A percentile compares a stretch with the other conserved stretches of the same genome.
phyloP scores from a whole-genome alignment of 2,797 vertebrate genomes.

The Paedocypris micromegethes region DNA sequence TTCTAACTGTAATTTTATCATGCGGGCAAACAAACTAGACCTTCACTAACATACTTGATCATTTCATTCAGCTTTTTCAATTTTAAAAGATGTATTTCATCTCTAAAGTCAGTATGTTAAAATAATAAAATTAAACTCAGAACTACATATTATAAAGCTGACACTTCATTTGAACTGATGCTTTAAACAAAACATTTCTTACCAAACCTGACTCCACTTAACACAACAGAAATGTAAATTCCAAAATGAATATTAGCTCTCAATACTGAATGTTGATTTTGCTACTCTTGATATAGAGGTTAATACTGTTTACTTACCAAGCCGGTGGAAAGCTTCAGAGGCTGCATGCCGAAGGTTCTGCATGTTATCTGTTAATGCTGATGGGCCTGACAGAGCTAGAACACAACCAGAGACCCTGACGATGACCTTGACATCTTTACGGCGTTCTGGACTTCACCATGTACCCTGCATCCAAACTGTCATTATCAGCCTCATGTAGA shows the following conservation, averaged over 20 bases:
- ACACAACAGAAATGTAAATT: too few species aligned
- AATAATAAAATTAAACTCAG: too few species aligned
- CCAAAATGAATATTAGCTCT: not conserved
- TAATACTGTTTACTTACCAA: slow-evolving; percentile 57
- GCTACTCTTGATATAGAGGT: not conserved
- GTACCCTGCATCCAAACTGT: slow-evolving; percentile 11
- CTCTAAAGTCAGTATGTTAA: too few species aligned
- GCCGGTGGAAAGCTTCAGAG: slow-evolving; percentile 62
- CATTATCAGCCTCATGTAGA: slow-evolving; percentile 29
- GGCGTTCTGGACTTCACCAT: slow-evolving; percentile 14
- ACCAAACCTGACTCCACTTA: too few species aligned
- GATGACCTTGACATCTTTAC: slow-evolving; percentile 32
- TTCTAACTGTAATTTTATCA: too few species aligned
- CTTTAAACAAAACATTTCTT: too few species aligned
- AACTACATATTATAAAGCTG: too few species aligned
- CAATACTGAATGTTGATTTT: not conserved
- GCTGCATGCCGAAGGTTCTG: slow-evolving; percentile 65
- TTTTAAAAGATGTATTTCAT: too few species aligned
- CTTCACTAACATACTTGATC: too few species aligned
- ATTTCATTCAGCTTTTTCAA: too few species aligned
- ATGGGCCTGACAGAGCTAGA: slow-evolving; percentile 19
- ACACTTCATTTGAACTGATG: too few species aligned
- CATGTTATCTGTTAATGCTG: slow-evolving; percentile 48
- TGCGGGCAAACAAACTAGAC: too few species aligned
- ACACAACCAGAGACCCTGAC: slow-evolving; percentile 20